phyloP scores from a whole-genome alignment of 2,113 vertebrate genomes.

The Amphilophus citrinellus region DNA sequence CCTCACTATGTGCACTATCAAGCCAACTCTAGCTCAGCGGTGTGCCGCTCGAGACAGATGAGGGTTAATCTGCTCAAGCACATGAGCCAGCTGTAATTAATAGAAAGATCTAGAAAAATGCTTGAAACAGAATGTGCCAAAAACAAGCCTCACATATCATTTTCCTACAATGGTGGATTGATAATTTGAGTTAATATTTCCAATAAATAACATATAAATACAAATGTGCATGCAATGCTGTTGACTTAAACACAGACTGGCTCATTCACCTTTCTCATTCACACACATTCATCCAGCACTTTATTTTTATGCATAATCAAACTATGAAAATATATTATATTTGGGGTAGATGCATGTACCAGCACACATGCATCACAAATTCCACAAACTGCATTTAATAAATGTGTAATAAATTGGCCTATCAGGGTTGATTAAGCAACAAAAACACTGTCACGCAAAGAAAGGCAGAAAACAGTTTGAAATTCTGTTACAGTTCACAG shows the following conservation, averaged over 20 bases:
- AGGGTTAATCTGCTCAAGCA: constrained; percentile 71
- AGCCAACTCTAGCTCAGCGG: constrained; percentile 28
- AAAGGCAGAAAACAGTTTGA: constrained; percentile 12
- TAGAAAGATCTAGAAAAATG: constrained; percentile 54
- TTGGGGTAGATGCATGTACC: not conserved
- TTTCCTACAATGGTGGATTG: not conserved
- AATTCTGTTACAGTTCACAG: constrained; percentile 46
- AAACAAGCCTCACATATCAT: constrained; percentile 10
- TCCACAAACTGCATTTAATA: not conserved
- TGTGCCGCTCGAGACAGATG: constrained; percentile 44
- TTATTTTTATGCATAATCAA: not conserved
- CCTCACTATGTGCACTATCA: not conserved
- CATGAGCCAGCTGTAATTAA: constrained; percentile 62
- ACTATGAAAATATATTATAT: not conserved
- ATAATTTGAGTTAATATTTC: not conserved
- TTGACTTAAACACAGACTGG: not conserved
- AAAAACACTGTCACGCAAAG: constrained; percentile 8
- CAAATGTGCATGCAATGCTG: not conserved
- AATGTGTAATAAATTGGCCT: constrained; percentile 50
- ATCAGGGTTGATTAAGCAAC: constrained; percentile 46
- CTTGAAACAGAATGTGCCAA: constrained; percentile 37
- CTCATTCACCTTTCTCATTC: not conserved
- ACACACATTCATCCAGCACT: not conserved
- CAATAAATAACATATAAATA: not conserved
- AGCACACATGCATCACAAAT: constrained; percentile 3